phyloP scores from a whole-genome alignment of 2,113 vertebrate species.

The Dasyprocta punctata region DNA sequence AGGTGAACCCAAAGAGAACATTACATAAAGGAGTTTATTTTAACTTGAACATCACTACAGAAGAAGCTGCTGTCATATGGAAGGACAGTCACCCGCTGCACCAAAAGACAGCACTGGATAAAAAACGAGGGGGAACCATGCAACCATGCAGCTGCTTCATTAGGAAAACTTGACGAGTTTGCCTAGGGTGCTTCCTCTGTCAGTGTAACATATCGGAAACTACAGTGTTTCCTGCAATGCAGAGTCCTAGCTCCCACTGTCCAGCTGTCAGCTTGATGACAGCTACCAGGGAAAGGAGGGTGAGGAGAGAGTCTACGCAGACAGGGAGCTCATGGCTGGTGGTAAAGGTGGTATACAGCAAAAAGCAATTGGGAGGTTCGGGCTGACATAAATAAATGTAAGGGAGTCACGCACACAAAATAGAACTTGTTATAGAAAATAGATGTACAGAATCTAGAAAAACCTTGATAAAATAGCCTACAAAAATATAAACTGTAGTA shows the following conservation, averaged over 20 bases:
- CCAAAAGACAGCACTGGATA: neutral
- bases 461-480: slow-evolving; percentile 67
- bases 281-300: neutral
- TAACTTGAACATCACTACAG: slow-evolving; percentile 58
- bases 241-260: neutral
- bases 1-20: slow-evolving; percentile 16
- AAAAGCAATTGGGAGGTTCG: neutral
- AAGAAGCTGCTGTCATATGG: neutral
- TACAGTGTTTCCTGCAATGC: slow-evolving; percentile 4
- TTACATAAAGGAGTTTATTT: slow-evolving; percentile 82
- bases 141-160: neutral
- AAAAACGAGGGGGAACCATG: neutral
- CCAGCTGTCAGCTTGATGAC: neutral
- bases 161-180: neutral
- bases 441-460: neutral
- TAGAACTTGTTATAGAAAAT: slow-evolving; percentile 54
- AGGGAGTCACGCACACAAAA: neutral
- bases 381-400: slow-evolving; percentile 32
- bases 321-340: neutral
- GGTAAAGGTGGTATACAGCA: neutral
- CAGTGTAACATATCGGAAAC: neutral
- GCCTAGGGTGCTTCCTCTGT: slow-evolving; percentile 27
- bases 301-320: neutral
- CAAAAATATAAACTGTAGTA: slow-evolving; percentile 79
- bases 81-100: slow-evolving; percentile 33